phyloP scores from a whole-genome alignment of 2,888 invertebrate genomes.

The Metalampra italica region DNA sequence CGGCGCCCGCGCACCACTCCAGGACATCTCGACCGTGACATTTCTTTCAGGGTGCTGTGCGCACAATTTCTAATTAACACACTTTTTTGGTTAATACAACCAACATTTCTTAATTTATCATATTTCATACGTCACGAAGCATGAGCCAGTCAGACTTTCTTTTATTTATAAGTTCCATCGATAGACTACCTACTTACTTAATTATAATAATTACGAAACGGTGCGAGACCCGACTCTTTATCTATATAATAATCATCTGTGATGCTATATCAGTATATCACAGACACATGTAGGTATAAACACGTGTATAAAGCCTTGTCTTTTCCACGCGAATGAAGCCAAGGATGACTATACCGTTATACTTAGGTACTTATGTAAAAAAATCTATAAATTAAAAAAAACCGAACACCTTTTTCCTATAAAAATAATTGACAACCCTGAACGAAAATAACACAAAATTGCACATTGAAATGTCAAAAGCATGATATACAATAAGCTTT shows the following conservation, averaged over 20 bases:
- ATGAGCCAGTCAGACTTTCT: neutral
- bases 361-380: no score
- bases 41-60: conserved; percentile 56
- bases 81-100: conserved; percentile 27
- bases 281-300: no score
- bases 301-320: no score
- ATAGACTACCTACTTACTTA: no score
- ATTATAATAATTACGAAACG: neutral
- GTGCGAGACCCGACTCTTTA: neutral
- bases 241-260: no score
- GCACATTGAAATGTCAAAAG: conserved; percentile 62
- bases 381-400: no score
- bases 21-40: conserved; percentile 65
- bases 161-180: neutral
- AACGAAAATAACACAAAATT: conserved; percentile 37
- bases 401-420: neutral
- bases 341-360: no score
- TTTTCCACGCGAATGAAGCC: no score
- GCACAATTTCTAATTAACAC: conserved; percentile 51
- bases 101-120: neutral
- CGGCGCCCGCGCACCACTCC: conserved; percentile 37
- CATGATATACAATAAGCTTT: conserved; percentile 48
- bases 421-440: conserved; percentile 48
- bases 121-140: neutral
- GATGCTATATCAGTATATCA: no score